Conservation (phyloP, 2,888 invertebrate genomes). For the Meiosimyza platycephala region DNA sequence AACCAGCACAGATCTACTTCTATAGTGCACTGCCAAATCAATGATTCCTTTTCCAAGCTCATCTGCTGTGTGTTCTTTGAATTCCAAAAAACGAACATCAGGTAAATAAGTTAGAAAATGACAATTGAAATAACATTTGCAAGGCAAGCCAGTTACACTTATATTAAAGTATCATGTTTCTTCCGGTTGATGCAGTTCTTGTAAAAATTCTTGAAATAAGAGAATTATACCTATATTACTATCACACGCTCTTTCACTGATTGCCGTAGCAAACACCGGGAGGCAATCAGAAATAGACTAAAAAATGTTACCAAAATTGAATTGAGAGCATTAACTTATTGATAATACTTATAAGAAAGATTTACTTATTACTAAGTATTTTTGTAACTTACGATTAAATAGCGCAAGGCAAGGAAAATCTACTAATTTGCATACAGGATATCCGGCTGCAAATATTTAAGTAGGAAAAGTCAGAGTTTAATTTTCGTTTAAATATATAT, state of each 20-base stretch:
- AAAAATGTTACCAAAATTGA: too few relatives aligned
- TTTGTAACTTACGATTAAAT: constrained; percentile 50
- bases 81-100: constrained; percentile 47
- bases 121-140: constrained; percentile 61
- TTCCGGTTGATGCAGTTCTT: constrained; percentile 50
- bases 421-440: constrained; percentile 51
- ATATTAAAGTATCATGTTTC: constrained; percentile 52
- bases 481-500: background rate
- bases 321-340: too few relatives aligned
- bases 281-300: too few relatives aligned
- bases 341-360: too few relatives aligned
- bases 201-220: too few relatives aligned
- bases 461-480: too few relatives aligned
- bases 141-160: constrained; percentile 53
- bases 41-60: too few relatives aligned
- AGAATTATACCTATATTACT: too few relatives aligned
- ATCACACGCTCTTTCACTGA: too few relatives aligned
- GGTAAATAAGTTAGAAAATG: constrained; percentile 53
- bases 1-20: constrained; percentile 58
- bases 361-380: too few relatives aligned
- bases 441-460: constrained; percentile 21
- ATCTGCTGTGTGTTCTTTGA: too few relatives aligned
- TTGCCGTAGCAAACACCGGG: too few relatives aligned
- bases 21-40: constrained; percentile 51
- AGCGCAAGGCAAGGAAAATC: constrained; percentile 58